phyloP scores from a whole-genome alignment of 2,888 invertebrate species.

The Agrypnus murinus region DNA sequence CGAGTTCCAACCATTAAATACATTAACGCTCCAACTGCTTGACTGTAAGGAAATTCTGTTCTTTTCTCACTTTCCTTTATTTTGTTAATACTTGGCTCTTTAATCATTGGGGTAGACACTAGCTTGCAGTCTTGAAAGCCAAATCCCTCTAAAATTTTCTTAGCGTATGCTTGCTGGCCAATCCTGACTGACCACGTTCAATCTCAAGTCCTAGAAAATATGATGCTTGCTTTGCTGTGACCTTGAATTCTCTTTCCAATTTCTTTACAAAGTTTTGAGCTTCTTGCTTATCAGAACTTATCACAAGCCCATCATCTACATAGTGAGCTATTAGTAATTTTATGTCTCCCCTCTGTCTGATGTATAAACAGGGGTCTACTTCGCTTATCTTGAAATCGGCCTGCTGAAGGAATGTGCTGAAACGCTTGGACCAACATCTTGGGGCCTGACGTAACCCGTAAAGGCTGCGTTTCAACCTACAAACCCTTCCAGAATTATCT shows the following conservation, averaged over 20 bases:
- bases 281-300: slow-evolving; percentile 34
- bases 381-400: slow-evolving; percentile 30
- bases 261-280: slow-evolving; percentile 50
- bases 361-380: slow-evolving; percentile 60
- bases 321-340: slow-evolving; percentile 57
- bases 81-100: slow-evolving; percentile 1
- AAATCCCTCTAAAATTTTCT: too few species aligned
- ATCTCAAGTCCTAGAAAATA: slow-evolving; percentile 6
- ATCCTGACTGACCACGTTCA: slow-evolving; percentile 11
- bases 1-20: neutral
- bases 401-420: slow-evolving; percentile 56
- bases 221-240: slow-evolving; percentile 7
- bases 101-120: slow-evolving; percentile 5
- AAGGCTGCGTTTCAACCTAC: neutral
- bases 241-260: slow-evolving; percentile 28
- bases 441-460: slow-evolving; percentile 63
- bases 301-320: slow-evolving; percentile 61
- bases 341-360: slow-evolving; percentile 35
- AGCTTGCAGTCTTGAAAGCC: slow-evolving; percentile 8
- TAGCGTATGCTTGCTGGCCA: neutral
- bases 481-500: slow-evolving; percentile 4
- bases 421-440: slow-evolving; percentile 61
- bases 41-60: neutral
- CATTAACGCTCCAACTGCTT: neutral
- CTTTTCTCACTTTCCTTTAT: neutral